Evolutionary conservation across 2,113 vertebrate genomes (phyloP).

Genomic region (Oncorhynchus kisutch): DNA sequence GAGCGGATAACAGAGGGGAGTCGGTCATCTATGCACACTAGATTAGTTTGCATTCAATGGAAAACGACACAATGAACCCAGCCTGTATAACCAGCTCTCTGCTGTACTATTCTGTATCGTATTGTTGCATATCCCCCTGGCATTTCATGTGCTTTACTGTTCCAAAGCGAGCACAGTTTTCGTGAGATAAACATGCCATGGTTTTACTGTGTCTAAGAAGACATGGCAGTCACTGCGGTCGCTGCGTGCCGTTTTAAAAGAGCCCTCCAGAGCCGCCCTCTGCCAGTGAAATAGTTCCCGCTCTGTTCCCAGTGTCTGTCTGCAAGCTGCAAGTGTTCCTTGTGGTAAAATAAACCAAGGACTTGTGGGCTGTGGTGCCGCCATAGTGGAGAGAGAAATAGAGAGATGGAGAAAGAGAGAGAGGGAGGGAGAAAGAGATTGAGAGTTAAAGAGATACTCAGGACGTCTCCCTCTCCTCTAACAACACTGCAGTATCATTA

Average conservation of each 20-base stretch:
- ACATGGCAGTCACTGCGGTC: background rate
- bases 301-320: background rate
- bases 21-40: background rate
- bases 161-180: background rate
- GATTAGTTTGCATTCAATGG: background rate
- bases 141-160: background rate
- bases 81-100: background rate
- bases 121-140: background rate
- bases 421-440: background rate
- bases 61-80: background rate
- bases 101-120: background rate
- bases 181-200: background rate
- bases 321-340: constrained; percentile 1
- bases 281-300: background rate
- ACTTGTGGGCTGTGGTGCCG: background rate
- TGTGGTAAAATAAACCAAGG: background rate
- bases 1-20: background rate
- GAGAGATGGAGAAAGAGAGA: background rate
- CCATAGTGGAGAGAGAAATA: background rate
- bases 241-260: background rate
- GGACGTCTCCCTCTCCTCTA: too few relatives aligned
- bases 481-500: too few relatives aligned
- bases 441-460: background rate
- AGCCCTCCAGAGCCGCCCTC: background rate
- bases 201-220: background rate